A percentile compares a stretch with the other conserved stretches of the same genome.
Evolutionary conservation across 2,888 invertebrate genomes (phyloP).

Genomic region (Thereva unica): DNA sequence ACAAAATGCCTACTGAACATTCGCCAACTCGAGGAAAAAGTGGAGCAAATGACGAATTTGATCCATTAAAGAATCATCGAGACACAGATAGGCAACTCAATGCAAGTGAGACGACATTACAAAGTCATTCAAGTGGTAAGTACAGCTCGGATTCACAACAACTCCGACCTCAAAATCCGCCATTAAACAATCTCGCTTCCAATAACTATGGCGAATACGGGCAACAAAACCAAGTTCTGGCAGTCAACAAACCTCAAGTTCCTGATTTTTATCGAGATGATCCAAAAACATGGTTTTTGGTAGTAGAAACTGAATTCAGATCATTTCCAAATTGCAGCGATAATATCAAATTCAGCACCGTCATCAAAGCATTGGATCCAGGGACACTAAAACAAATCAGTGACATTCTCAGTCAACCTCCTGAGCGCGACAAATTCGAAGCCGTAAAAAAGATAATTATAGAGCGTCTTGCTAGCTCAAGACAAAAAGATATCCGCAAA

Average conservation of each 20-base stretch:
- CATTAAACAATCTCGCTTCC: no score
- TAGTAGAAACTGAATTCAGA: neutral
- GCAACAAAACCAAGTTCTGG: neutral
- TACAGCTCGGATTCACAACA: no score
- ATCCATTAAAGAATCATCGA: no score
- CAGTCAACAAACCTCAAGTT: neutral
- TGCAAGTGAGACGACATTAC: no score
- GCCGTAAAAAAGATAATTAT: neutral
- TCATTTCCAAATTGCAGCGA: constrained; percentile 3
- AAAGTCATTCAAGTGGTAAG: no score
- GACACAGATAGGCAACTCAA: no score
- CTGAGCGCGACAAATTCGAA: neutral
- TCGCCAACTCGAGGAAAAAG: no score
- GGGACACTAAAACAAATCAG: neutral
- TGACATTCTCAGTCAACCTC: neutral
- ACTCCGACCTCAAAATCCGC: no score
- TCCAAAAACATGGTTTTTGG: neutral
- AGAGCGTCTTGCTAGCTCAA: neutral
- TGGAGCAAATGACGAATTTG: no score
- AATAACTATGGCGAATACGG: no score
- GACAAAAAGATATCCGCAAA: neutral
- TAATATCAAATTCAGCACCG: neutral
- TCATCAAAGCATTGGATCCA: neutral
- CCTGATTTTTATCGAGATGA: neutral
- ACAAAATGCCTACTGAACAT: no score